Evolutionary conservation across 2,888 invertebrate genomes (phyloP).

Genomic region (Anthrax anthrax): DNA sequence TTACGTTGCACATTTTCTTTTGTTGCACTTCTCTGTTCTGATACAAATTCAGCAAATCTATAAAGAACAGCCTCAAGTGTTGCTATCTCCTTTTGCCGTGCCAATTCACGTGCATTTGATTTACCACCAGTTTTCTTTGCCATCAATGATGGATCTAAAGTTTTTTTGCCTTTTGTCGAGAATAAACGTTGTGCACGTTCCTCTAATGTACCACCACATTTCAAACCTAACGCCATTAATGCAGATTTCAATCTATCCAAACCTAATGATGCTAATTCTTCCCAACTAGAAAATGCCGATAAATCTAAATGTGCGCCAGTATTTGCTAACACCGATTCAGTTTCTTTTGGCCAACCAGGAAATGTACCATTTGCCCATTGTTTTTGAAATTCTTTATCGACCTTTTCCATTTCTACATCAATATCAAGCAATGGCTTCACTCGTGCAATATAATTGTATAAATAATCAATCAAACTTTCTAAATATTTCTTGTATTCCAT

Average conservation of each 20-base stretch:
- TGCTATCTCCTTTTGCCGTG: conserved; percentile 75
- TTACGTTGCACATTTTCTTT: conserved; percentile 98
- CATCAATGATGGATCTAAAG: conserved; percentile 79
- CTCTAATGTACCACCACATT: conserved; percentile 96
- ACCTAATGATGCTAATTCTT: conserved; percentile 92
- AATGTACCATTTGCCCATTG: conserved; percentile 84
- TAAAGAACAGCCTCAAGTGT: conserved; percentile 82
- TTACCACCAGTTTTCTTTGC: conserved; percentile 69
- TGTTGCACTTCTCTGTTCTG: conserved; percentile 75
- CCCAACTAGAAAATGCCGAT: conserved; percentile 95
- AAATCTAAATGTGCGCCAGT: conserved; percentile 94
- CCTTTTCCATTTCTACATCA: conserved; percentile 59
- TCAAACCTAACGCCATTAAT: conserved; percentile 87
- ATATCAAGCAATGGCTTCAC: conserved; percentile 79
- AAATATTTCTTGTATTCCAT: conserved; percentile 79
- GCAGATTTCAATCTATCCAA: conserved; percentile 95
- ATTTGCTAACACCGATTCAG: conserved; percentile 82
- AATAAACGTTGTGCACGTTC: conserved; percentile 94
- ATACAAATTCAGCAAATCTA: conserved; percentile 68
- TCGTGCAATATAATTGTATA: conserved; percentile 66
- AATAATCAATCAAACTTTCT: conserved; percentile 66
- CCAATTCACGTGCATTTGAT: conserved; percentile 35
- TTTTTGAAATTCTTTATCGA: conserved; percentile 63
- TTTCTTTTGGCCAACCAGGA: conserved; percentile 96
- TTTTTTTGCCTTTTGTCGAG: conserved; percentile 87